Evolutionary conservation across 1,140 invertebrate genomes (phyloP).

Genomic region (Brachionus plicatilis): DNA sequence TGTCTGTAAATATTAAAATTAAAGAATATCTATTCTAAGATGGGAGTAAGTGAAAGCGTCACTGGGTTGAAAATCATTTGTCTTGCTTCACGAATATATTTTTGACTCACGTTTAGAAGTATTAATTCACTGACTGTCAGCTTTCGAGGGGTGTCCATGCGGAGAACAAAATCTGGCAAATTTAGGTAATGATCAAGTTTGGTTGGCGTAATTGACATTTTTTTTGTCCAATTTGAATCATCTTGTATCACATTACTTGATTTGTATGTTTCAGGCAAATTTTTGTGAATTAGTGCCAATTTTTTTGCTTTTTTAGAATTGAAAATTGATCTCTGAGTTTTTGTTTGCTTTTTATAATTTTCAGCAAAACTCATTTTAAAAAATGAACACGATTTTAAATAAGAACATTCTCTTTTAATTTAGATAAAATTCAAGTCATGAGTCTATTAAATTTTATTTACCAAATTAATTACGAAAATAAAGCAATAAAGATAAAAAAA

Average conservation of each 20-base stretch:
- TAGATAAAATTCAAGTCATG: not conserved
- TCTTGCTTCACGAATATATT: not conserved
- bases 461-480: not conserved
- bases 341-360: not conserved
- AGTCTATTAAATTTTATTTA: not conserved
- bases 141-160: not conserved
- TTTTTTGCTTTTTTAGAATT: not conserved
- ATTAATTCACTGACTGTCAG: not conserved
- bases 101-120: not conserved
- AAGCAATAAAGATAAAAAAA: not conserved
- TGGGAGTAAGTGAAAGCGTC: not conserved
- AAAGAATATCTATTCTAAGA: not conserved
- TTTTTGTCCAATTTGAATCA: not conserved
- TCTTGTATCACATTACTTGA: not conserved
- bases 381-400: not conserved
- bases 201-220: not conserved
- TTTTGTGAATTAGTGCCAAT: not conserved
- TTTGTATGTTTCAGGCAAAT: not conserved
- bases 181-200: not conserved
- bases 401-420: not conserved
- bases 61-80: conserved; percentile 21
- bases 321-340: not conserved
- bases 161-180: not conserved
- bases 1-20: not conserved
- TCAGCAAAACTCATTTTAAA: not conserved